Base-by-base conservation (phyloP, 2,113 vertebrate species). In the Hoplias malabaricus region DNA sequence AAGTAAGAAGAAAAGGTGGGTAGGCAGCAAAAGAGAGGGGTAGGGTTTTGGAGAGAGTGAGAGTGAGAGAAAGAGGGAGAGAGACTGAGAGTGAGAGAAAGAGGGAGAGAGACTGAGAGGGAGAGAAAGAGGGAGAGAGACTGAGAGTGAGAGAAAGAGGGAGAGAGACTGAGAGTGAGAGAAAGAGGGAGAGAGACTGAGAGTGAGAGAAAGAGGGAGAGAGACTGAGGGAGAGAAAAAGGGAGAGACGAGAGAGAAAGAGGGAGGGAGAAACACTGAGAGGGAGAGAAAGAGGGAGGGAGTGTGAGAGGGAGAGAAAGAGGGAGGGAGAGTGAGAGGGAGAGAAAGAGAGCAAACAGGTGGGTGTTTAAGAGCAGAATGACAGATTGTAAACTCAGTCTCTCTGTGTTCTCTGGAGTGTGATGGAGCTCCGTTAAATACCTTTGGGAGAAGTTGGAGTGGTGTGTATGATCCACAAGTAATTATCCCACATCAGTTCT, bases 1-100 rank as follows among this genome's bases (percentile, higher is more conserved):
- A n/a, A 69, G 43, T 33, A 33, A 48, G 2, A 48, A 42, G 40
- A 16, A n/a, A 12, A 21, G 16, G 9, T 3, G 21, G 33, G 3
- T 23, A 34, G 5, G 40, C 10, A 33, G 62, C 54, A 5, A 25
- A 46, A 23, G 27, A 48, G 5, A 71, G 33, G 9, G 7, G 1
- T 25, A 69, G 80, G 38, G 21, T 75, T 38, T 66, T 65, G 42
- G 66, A 53, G 54, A 67, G 11, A 42, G 5, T 71, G 81, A 69
- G 43, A 34, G 38, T 40, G 2, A 48, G 54, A 56, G 16, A n/a
- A 12, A 21, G 16, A 5, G 5, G 21, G 33, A 5, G 33, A 34
- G 5, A 42, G 14, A 33, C n/a, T n/a, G n/a, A n/a, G n/a, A n/a
- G n/a, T n/a, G n/a, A n/a, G 62, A 65, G 10, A 25, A 46, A 23